Evolutionary conservation across 2,113 vertebrate species (phyloP).

Genomic region (Struthio camelus): DNA sequence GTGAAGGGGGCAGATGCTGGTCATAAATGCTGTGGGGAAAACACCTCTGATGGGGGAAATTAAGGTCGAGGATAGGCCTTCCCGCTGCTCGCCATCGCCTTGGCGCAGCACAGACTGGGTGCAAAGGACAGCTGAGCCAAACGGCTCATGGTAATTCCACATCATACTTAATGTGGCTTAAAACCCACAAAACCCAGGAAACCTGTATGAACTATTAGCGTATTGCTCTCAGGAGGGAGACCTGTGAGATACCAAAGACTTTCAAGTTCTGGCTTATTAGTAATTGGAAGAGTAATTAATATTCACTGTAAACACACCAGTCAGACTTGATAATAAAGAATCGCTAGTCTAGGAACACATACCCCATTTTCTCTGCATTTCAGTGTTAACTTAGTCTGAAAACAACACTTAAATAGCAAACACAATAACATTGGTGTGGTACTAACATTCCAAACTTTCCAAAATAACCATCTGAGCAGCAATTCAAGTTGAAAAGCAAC

Average conservation of each 20-base stretch:
- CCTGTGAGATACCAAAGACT: conserved; percentile 18
- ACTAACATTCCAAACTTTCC: conserved; percentile 67
- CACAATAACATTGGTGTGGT: conserved; percentile 2
- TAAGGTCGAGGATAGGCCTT: not conserved
- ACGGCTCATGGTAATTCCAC: not conserved
- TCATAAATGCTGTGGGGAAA: not conserved
- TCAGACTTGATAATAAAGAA: conserved; percentile 65
- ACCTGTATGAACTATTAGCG: not conserved
- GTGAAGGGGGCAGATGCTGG: not conserved
- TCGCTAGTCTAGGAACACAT: conserved; percentile 45
- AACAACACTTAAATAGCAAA: conserved; percentile 50
- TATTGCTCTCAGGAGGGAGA: conserved; percentile 14
- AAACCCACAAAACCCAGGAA: not conserved
- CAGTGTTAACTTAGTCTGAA: conserved; percentile 41
- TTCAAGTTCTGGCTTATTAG: conserved; percentile 34
- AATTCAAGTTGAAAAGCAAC: conserved; percentile 70
- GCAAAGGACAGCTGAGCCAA: not conserved
- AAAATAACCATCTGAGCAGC: conserved; percentile 71
- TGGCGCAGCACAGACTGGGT: not conserved
- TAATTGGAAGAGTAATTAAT: conserved; percentile 59
- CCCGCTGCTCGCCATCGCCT: accelerated
- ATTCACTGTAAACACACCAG: conserved; percentile 72
- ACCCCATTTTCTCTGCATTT: conserved; percentile 21
- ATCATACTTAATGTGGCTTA: not conserved
- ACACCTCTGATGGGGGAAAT: not conserved